Evolutionary conservation across 64 coral and sea anemone genomes (phyloP), one percentile per base, ranked within the genome.

Genomic region (Montipora efflorescens): DNA sequence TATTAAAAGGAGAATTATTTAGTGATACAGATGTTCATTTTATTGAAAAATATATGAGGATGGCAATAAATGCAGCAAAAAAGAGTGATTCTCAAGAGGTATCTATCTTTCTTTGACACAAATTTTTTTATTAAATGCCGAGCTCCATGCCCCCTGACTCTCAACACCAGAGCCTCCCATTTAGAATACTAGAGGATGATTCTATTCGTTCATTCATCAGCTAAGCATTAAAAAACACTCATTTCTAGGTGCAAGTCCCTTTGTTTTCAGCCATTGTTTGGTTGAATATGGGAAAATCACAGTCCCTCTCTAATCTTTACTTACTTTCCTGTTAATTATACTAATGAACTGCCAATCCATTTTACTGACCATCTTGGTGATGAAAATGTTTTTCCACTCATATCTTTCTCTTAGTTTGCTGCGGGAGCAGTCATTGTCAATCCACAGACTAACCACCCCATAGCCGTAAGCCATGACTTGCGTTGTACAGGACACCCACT

Each of bases 1-100:
- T 86, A 45, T 75, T 99, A 20, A 92, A 51, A 77, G 95, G 95
- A 12, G 94, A 99, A 73, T n/a, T 99, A 53, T 99, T 99, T 47
- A 58, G 49, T 76, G 48, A 71, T 28, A 22, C 8, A 13, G 97
- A 96, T 36, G n/a, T 94, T 21, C n/a, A 79, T 8, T 68, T 83
- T 36, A 99, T 96, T 62, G 64, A 15, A 47, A 75, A 23, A 10
- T 96, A 87, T 47, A 96, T 99, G 97, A 87, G 57, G 71, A 74
- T 94, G 50, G 97, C 97, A 11, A 52, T 92, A 23, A 58, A 74
- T 75, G 84, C 74, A 22, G 94, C 92, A 71, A 25, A 80, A 16
- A 59, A 79, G 62, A 89, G 81, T 52, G 72, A 21, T 19, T 86
- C 82, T 6, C 18, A 68, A 50, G 68, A 86, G 82, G 82, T 86